phyloP scores from a whole-genome alignment of 2,888 invertebrate genomes.

The Seira ritae region DNA sequence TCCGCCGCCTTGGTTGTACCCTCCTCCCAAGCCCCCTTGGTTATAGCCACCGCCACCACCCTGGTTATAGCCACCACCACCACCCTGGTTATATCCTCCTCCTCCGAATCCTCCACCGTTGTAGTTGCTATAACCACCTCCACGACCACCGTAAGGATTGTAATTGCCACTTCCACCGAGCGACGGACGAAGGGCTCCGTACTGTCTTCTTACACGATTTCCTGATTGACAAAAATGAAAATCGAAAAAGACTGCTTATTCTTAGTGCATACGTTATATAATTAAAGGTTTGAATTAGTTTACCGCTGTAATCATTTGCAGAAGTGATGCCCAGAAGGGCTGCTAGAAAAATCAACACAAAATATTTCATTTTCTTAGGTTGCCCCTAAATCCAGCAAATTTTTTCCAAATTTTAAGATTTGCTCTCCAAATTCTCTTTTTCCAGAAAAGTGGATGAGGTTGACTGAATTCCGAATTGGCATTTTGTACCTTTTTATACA shows the following conservation, averaged over 20 bases:
- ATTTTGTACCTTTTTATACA: constrained; percentile 45
- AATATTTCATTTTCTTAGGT: constrained; percentile 14
- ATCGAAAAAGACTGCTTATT: too few relatives aligned
- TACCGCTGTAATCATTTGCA: constrained; percentile 51
- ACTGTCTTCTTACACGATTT: constrained; percentile 46
- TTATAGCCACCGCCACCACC: constrained; percentile 48
- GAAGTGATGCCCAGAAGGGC: constrained; percentile 15
- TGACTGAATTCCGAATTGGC: background rate
- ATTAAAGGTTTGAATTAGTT: background rate
- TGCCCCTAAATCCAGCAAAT: constrained; percentile 5
- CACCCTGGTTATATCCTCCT: constrained; percentile 19
- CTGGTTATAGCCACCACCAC: constrained; percentile 35
- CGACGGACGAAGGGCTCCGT: constrained; percentile 54
- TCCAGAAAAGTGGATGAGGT: constrained; percentile 10
- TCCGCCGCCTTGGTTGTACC: constrained; percentile 28
- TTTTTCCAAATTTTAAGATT: background rate
- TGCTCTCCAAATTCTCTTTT: background rate
- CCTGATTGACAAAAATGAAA: constrained; percentile 25
- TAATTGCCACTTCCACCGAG: constrained; percentile 49
- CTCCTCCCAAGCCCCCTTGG: constrained; percentile 44
- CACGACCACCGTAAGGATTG: constrained; percentile 40
- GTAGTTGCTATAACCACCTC: constrained; percentile 22
- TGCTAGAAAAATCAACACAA: constrained; percentile 17
- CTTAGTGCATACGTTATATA: too few relatives aligned
- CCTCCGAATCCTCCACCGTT: background rate